Base-by-base conservation (phyloP, 1,140 invertebrate genomes). In the Conopomorpha cramerella region DNA sequence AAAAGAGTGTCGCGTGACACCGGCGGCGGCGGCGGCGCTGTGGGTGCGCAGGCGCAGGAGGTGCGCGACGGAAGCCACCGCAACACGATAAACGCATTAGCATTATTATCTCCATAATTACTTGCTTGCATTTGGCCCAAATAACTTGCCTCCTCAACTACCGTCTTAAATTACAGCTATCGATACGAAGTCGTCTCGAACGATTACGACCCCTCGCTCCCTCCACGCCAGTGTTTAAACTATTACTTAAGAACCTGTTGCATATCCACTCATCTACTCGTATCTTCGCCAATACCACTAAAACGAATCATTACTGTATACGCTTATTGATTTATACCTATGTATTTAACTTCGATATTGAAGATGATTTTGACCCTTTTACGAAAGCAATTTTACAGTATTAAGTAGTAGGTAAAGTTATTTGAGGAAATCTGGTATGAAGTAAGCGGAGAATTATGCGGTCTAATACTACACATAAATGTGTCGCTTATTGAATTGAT, bases 91-190 rank as follows among this genome's bases (percentile, higher is more conserved):
- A 74, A 67, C 70, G 65, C 67, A 72, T 74, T 74, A 74, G 70
- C 66, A 74, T 74, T 74, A 70, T 67, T 74, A 74, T 74, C 70
- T 62, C 55, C 48, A 72, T 72, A 72, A 74, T 74, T 74, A 70
- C 66, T 70, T 60, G 59, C 61, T 65, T 71, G 66, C 70, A 71
- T 71, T 74, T 65, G 61, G 54, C 55, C 66, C 57, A 59, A 74
- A 70, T 70, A 65, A 62, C 55, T 49, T 42, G 46, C 52, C 57
- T 51, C 63, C 52, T 59, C 19, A 23, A 57, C 50, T 51, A 56
- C 51, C 54, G 51, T 63, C 61, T 67, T 66, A 57, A 62, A 59
- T 62, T 62, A 61, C 49, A 42, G 44, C 34, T 44, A 34, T 36
- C 46, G 51, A 58, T 60, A 62, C 45, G 47, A 15, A 36, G 31